Evolutionary conservation across 2,113 vertebrate genomes (phyloP), one percentile per base, ranked within the genome.

Genomic region (Anoplopoma fimbria): DNA sequence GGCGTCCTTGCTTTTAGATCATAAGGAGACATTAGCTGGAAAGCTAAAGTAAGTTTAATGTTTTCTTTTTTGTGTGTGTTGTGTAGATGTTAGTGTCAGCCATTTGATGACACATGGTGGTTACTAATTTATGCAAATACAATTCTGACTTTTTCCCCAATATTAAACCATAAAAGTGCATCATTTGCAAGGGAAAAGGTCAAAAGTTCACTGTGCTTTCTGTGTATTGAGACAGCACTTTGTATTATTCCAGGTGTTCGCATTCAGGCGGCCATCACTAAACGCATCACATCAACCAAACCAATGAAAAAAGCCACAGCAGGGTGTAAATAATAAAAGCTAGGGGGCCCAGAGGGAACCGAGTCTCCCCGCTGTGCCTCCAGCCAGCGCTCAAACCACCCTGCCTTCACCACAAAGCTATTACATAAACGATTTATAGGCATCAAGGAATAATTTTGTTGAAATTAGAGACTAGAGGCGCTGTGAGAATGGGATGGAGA

Each of bases 401-500:
- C 38, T 15, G 40, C 69, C 70, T 63, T 27, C 85, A 75, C 73
- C 74, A 38, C 75, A 45, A 17, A 77, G 82, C 76, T 64, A 63
- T 73, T 73, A 61, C 42, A 69, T 29, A 19, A 25, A 81, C 51
- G 15, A 84, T 77, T 81, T 75, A 81, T 60, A 64, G 85, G 77
- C 64, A 42, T 75, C 81, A 45, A 31, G 63, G 79, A 84, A 84
- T 84, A 79, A 82, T 82, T 84, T 25, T 38, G 76, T 31, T 79
- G 49, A 88, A 87, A 87, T 77, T 73, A 75, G 58, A 81, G 79
- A 80, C 79, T 49, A 21, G 75, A 34, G 86, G 84, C 53, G 4
- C 29, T 8, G 64, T 55, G 58, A 78, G 68, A 81, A 75, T 9
- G 72, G 81, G 60, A 75, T 64, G 14, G 62, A 86, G 79, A 70